Evolutionary conservation across 2,797 vertebrate genomes (phyloP).

Genomic region (Sardinella longiceps): DNA sequence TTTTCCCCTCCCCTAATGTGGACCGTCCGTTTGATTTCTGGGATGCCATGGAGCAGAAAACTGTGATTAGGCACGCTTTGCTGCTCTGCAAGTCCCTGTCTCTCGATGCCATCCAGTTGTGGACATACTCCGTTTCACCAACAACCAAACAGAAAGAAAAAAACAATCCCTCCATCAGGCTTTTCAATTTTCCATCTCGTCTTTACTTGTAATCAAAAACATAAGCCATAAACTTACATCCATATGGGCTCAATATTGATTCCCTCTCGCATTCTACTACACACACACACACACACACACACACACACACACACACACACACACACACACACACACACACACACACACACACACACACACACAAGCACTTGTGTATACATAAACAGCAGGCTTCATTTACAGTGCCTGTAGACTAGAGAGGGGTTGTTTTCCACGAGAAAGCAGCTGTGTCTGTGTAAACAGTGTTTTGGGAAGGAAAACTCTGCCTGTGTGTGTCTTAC

Average conservation of each 20-base stretch:
- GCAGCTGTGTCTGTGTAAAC: conserved; percentile 23
- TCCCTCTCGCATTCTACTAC: background rate
- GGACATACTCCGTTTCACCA: background rate
- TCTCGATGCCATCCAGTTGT: background rate
- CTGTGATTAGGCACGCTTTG: conserved; percentile 16
- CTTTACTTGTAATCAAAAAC: conserved; percentile 10
- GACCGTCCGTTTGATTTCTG: conserved; percentile 6
- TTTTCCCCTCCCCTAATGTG: background rate
- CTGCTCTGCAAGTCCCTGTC: conserved; percentile 16
- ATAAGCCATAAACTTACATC: background rate
- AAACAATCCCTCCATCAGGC: background rate
- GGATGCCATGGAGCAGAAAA: conserved; percentile 6
- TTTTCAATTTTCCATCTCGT: conserved; percentile 15
- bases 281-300: background rate
- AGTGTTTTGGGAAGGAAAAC: conserved; percentile 7
- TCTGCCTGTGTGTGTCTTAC: background rate
- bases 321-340: background rate
- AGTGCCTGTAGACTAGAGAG: background rate
- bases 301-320: background rate
- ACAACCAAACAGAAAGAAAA: background rate
- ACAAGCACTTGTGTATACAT: conserved; percentile 8
- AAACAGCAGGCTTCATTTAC: conserved; percentile 27
- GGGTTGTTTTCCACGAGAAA: conserved; percentile 8
- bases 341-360: background rate
- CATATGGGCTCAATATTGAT: conserved; percentile 20